These are phyloP conservation scores for Asarcornis scutulata DNA, from an alignment of 2,113 vertebrate species.

Conservation along the genomic window DNA sequence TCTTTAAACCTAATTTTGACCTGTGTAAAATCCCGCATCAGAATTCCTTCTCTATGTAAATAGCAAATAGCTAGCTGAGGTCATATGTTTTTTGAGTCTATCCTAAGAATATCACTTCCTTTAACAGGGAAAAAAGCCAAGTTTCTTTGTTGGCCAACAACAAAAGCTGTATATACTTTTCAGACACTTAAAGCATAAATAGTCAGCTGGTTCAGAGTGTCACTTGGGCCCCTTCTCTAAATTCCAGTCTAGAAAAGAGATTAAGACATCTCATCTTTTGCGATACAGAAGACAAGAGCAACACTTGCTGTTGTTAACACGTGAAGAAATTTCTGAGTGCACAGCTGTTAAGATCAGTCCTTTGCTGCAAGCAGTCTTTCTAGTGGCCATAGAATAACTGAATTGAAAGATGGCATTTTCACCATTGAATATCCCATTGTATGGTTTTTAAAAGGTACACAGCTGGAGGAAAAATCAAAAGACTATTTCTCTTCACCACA, in stretches of 20 bases:
- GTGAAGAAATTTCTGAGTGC: not conserved
- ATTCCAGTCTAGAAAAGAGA: not conserved
- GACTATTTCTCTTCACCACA: not conserved
- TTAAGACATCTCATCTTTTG: not conserved
- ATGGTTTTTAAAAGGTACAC: not conserved
- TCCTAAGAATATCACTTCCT: not conserved
- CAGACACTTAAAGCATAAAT: not conserved
- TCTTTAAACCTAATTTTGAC: slow-evolving; percentile 17
- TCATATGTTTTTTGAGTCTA: slow-evolving; percentile 25
- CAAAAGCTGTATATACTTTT: not conserved
- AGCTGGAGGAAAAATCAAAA: not conserved
- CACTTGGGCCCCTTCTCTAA: not conserved
- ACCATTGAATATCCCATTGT: not conserved
- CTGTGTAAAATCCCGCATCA: not conserved
- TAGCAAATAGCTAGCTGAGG: not conserved
- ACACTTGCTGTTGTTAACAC: not conserved
- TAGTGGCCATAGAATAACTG: not conserved
- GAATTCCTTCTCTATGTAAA: slow-evolving; percentile 22
- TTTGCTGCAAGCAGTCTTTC: not conserved
- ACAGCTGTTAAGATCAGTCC: not conserved
- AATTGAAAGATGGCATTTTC: not conserved
- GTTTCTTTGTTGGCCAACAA: not conserved
- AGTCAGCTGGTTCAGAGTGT: not conserved
- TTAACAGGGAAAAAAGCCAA: not conserved
- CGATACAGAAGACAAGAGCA: not conserved